phyloP scores from a whole-genome alignment of 2,113 vertebrate species.

The Anolis carolinensis region DNA sequence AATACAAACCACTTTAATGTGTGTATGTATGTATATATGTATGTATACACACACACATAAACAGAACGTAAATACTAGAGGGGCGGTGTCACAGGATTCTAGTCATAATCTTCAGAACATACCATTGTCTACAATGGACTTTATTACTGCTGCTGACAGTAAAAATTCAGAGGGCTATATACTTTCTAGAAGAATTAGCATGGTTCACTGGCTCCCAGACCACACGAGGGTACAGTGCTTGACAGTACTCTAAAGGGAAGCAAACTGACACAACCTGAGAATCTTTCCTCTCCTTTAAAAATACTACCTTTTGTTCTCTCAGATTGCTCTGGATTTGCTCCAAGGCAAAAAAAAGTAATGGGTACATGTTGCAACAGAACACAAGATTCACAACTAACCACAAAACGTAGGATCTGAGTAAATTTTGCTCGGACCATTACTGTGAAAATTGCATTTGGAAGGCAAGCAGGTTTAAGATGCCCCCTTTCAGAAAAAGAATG shows the following conservation, averaged over 20 bases:
- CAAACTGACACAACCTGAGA: background rate
- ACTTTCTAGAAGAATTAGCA: no score
- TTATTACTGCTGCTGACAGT: background rate
- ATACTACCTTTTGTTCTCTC: background rate
- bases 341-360: background rate
- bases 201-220: background rate
- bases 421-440: background rate
- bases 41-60: no score
- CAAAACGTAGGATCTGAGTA: background rate
- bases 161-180: no score
- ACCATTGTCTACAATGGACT: background rate
- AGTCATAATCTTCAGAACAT: no score
- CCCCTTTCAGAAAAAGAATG: background rate
- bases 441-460: background rate
- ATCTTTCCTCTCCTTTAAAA: background rate
- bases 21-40: no score
- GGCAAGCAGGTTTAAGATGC: background rate
- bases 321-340: background rate
- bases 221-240: background rate
- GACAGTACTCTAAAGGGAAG: background rate
- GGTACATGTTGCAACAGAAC: background rate
- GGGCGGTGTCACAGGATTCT: no score
- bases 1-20: no score
- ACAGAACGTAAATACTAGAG: no score
- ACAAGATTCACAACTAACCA: background rate